Percentiles rank a stretch among this genome's conserved stretches.
These are phyloP conservation scores for Drosophila punjabiensis DNA, from an alignment of 1,140 invertebrate genomes.

Conservation along the genomic window DNA sequence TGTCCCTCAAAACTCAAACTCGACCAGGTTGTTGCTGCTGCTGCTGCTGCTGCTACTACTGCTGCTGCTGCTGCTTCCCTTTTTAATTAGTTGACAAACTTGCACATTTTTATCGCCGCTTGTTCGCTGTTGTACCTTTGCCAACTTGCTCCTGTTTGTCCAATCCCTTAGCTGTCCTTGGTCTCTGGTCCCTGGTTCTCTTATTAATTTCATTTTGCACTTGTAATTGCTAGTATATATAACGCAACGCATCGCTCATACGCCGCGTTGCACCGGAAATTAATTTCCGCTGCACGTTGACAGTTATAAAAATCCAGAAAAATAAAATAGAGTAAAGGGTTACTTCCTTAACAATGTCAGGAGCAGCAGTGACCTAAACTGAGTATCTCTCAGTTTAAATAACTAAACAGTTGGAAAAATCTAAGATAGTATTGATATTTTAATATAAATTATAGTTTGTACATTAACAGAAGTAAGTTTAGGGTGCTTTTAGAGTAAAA, in stretches of 20 bases:
- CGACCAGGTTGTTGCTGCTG: slow-evolving; percentile 26
- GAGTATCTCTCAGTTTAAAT: slow-evolving; percentile 24
- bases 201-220: slow-evolving; percentile 72
- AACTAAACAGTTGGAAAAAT: neutral
- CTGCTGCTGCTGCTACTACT: neutral
- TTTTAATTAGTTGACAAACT: slow-evolving; percentile 72
- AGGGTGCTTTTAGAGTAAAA: no score
- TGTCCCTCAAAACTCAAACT: slow-evolving; percentile 22
- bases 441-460: neutral
- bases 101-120: slow-evolving; percentile 65
- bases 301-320: neutral
- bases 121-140: slow-evolving; percentile 34
- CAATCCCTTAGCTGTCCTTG: slow-evolving; percentile 9
- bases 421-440: no score
- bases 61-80: slow-evolving; percentile 39
- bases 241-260: slow-evolving; percentile 67
- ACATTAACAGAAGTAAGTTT: neutral
- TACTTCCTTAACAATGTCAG: slow-evolving; percentile 31
- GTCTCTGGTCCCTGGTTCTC: neutral
- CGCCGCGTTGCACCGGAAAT: slow-evolving; percentile 66
- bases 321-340: slow-evolving; percentile 3
- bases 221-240: slow-evolving; percentile 61
- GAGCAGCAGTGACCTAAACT: neutral
- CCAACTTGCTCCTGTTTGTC: slow-evolving; percentile 41
- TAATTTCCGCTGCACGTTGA: slow-evolving; percentile 52